Evolutionary conservation across 2,113 vertebrate species (phyloP).

Genomic region (Fulica atra): DNA sequence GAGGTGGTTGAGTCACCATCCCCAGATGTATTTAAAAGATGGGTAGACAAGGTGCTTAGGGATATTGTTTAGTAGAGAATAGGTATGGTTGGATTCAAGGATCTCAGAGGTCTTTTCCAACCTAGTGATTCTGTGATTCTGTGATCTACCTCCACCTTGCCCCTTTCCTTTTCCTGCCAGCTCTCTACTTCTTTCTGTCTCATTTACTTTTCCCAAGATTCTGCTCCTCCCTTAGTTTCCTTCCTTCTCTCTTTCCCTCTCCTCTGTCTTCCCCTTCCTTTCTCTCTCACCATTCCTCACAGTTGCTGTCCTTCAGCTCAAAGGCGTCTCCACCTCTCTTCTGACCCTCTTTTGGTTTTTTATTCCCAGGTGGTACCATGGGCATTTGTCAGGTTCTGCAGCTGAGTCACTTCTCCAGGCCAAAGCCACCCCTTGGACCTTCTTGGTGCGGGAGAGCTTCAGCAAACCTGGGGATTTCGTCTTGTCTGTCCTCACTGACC

Average conservation of each 20-base stretch:
- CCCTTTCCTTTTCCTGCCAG: neutral
- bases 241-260: neutral
- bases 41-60: too few relatives aligned
- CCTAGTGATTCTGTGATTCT: too few relatives aligned
- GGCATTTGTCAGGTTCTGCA: constrained; percentile 89
- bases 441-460: constrained; percentile 93
- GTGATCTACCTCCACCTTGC: neutral
- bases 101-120: too few relatives aligned
- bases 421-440: constrained; percentile 85
- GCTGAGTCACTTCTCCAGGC: constrained; percentile 88
- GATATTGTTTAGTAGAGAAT: too few relatives aligned
- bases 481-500: constrained; percentile 87
- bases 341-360: neutral
- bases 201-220: neutral
- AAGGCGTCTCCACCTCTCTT: neutral
- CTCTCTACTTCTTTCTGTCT: neutral
- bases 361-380: constrained; percentile 89
- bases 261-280: neutral
- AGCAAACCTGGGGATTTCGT: constrained; percentile 97
- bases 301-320: neutral
- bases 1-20: too few relatives aligned
- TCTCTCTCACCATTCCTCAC: neutral
- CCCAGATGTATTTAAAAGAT: too few relatives aligned
- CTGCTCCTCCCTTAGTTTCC: neutral
- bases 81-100: too few relatives aligned